phyloP scores from a whole-genome alignment of 2,888 invertebrate genomes.

The Troglohyphantes excavatus region DNA sequence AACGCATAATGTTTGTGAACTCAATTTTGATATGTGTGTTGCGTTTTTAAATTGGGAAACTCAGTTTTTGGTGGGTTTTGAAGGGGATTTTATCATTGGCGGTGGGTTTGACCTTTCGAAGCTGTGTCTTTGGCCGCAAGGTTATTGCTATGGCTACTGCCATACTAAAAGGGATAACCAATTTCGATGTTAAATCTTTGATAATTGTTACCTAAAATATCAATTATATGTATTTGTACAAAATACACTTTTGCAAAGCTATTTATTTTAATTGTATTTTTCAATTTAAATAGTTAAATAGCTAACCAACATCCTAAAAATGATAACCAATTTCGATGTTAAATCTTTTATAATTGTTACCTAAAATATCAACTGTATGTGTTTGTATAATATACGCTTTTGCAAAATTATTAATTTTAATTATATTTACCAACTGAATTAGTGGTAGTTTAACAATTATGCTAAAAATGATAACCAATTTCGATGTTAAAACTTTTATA shows the following conservation, averaged over 20 bases:
- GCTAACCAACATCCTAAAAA: slow-evolving; percentile 50
- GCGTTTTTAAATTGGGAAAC: background rate
- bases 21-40: background rate
- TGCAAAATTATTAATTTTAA: no score
- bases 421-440: no score
- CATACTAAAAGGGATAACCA: slow-evolving; percentile 28
- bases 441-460: no score
- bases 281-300: no score
- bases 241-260: no score
- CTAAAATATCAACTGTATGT: no score
- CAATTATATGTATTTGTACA: no score
- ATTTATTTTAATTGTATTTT: no score
- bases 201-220: background rate
- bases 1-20: background rate
- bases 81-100: slow-evolving; percentile 13
- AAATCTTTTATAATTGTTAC: background rate
- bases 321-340: background rate
- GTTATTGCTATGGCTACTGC: slow-evolving; percentile 77
- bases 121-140: slow-evolving; percentile 72
- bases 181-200: background rate
- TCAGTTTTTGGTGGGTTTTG: background rate
- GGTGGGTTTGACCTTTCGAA: slow-evolving; percentile 74
- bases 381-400: no score
- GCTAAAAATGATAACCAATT: slow-evolving; percentile 26
- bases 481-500: background rate